Evolutionary conservation across 2,113 vertebrate genomes (phyloP), one percentile per base, ranked within the genome.

Genomic region (Neolamprologus variostigma): DNA sequence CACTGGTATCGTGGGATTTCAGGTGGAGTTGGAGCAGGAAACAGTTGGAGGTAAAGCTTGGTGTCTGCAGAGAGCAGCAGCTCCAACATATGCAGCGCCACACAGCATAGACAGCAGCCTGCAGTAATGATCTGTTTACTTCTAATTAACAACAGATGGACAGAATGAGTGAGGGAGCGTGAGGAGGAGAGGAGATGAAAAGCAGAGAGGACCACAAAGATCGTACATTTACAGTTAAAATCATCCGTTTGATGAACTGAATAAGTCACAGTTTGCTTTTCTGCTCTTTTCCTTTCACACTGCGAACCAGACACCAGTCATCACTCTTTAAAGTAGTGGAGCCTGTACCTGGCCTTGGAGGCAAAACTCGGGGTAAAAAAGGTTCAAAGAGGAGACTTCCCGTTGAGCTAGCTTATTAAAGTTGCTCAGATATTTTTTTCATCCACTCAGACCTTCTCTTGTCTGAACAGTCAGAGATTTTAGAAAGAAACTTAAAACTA

Each of bases 91-190:
- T 83, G 82, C 50, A 83, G 81, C 21, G 7, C 9, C 33, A 50
- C 57, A 17, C 26, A 19, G 42, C 63, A 59, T 19, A 53, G 35
- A 28, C 40, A 21, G 61, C 82, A 76, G 85, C 21, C 86, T 23
- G 53, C 53, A 23, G 78, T 76, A 76, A 87, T 63, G 66, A 90
- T 63, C 54, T 83, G 85, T 86, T 91, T 80, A 80, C 80, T 83
- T 53, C 73, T 83, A 66, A 88, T 81, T 53, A 81, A 63, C 84
- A 78, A 28, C 89, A 91, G 87, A 88, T 76, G 81, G 84, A 84
- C 37, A 31, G 55, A 50, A 42, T 19, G 35, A 51, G 84, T 40
- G 50, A 47, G 35, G 35, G 35, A 66, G 11, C 28, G 55, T 16
- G 53, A 78, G n/a, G 54, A 85, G 45, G 9, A 59, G 9, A 68